Evolutionary conservation across 1,140 invertebrate species (phyloP).

Genomic region (Bombus sylvicola): DNA sequence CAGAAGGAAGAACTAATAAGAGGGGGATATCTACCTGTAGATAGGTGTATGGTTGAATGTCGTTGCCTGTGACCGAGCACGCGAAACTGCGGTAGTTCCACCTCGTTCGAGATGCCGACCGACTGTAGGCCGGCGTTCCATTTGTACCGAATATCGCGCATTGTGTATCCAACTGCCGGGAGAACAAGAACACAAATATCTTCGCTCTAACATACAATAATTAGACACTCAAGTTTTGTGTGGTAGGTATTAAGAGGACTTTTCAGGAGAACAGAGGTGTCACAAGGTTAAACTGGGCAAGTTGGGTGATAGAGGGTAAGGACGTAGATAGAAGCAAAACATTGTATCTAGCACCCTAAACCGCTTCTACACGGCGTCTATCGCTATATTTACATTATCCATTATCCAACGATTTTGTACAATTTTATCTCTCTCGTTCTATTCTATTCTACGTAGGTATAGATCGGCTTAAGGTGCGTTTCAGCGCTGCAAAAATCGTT

Average conservation of each 20-base stretch:
- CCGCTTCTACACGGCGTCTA: conserved; percentile 18
- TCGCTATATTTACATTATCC: not conserved
- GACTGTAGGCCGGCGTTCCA: conserved; percentile 94
- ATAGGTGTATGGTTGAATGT: conserved; percentile 94
- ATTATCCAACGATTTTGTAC: not conserved
- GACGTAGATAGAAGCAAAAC: conserved; percentile 36
- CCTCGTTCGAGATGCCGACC: conserved; percentile 95
- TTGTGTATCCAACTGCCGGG: conserved; percentile 96
- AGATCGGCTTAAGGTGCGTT: conserved; percentile 53
- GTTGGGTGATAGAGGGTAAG: not conserved
- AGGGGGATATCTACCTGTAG: conserved; percentile 91
- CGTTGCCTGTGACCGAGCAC: conserved; percentile 96
- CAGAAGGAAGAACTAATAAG: conserved; percentile 68
- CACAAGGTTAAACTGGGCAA: not conserved
- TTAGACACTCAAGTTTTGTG: conserved; percentile 67
- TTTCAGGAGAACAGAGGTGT: conserved; percentile 8
- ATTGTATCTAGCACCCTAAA: conserved; percentile 54
- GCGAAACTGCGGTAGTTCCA: conserved; percentile 96
- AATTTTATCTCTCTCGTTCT: not conserved
- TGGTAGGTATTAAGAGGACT: conserved; percentile 18
- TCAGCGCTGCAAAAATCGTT: conserved; percentile 33
- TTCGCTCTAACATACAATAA: conserved; percentile 82
- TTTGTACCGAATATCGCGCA: conserved; percentile 98
- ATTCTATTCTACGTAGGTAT: not conserved
- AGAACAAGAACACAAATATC: conserved; percentile 86